Conservation (phyloP, 2,113 vertebrate species). For the Polyodon spathula region DNA sequence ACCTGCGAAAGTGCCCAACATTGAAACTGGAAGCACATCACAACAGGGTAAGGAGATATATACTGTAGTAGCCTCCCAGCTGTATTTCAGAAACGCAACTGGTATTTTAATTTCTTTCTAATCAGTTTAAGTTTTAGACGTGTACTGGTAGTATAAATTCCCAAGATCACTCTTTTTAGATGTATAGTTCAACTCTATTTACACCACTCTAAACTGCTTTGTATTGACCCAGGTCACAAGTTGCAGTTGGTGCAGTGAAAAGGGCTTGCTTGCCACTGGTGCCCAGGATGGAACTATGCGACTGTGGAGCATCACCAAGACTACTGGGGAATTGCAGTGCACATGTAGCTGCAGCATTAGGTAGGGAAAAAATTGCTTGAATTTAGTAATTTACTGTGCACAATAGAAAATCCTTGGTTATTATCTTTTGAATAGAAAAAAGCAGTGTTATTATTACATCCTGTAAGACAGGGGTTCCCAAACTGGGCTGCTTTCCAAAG, state of each 20-base stretch:
- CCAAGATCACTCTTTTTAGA: too few relatives aligned
- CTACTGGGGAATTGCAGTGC: slow-evolving; percentile 45
- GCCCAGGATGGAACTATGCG: slow-evolving; percentile 63
- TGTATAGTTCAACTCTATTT: neutral
- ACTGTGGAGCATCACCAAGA: slow-evolving; percentile 54
- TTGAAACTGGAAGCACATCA: slow-evolving; percentile 65
- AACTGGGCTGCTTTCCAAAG: too few relatives aligned
- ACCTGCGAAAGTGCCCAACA: slow-evolving; percentile 59
- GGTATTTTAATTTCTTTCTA: too few relatives aligned
- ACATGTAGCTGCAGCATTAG: slow-evolving; percentile 50
- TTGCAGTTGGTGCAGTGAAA: slow-evolving; percentile 57
- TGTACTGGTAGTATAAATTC: too few relatives aligned
- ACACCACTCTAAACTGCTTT: neutral
- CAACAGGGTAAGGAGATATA: slow-evolving; percentile 43
- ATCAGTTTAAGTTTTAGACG: too few relatives aligned
- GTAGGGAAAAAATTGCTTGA: slow-evolving; percentile 15
- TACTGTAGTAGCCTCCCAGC: neutral
- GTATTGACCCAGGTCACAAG: slow-evolving; percentile 48
- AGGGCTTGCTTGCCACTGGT: slow-evolving; percentile 53
- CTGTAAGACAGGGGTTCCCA: too few relatives aligned
- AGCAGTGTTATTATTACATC: too few relatives aligned
- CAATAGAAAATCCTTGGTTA: too few relatives aligned
- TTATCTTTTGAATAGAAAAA: too few relatives aligned
- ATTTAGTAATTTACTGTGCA: too few relatives aligned
- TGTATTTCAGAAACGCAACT: too few relatives aligned